Evolutionary conservation across 2,797 vertebrate genomes (phyloP), one percentile per base, ranked within the genome.

Genomic region (Spondyliosoma cantharus): DNA sequence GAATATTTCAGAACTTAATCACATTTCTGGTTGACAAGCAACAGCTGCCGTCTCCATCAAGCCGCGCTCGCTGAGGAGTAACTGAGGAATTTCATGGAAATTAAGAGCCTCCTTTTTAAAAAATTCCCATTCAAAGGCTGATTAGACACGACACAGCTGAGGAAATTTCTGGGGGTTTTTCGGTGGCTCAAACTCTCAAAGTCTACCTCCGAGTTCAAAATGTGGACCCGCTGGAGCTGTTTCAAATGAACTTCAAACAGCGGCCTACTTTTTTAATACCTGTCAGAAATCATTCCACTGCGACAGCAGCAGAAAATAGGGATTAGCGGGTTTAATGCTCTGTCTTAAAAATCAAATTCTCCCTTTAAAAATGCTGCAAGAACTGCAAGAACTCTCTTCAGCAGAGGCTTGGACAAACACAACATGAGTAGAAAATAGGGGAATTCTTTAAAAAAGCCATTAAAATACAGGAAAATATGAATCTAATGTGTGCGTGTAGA

Each of bases 61-160:
- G 49, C 48, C 62, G n/a, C 46, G 22, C 53, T 77, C 20, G n/a
- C 81, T 74, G 74, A 75, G 66, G 72, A 77, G 53, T 56, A 74
- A 76, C 49, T 71, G 48, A 74, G 63, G 80, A 82, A 81, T 81
- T 79, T 59, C 80, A 89, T 87, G 78, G 46, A 85, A 91, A 89
- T 86, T 48, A 79, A 65, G 63, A n/a, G 19, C n/a, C 63, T 69
- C 62, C 69, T 65, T 60, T 70, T 83, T 72, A 66, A 71, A 78
- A 78, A 71, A 82, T 67, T 50, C 64, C 24, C 76, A 64, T 87
- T 87, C 78, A 84, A 70, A 78, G 68, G 58, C 80, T 89, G 80
- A 86, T 78, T 83, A 81, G 85, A 78, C 70, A 83, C 64, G 80
- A 69, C 53, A 70, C 73, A 80, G 70, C 64, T 59, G 43, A 81